These are phyloP conservation scores for Ceriagrion tenellum DNA, from an alignment of 2,888 invertebrate genomes.

Conservation along the genomic window DNA sequence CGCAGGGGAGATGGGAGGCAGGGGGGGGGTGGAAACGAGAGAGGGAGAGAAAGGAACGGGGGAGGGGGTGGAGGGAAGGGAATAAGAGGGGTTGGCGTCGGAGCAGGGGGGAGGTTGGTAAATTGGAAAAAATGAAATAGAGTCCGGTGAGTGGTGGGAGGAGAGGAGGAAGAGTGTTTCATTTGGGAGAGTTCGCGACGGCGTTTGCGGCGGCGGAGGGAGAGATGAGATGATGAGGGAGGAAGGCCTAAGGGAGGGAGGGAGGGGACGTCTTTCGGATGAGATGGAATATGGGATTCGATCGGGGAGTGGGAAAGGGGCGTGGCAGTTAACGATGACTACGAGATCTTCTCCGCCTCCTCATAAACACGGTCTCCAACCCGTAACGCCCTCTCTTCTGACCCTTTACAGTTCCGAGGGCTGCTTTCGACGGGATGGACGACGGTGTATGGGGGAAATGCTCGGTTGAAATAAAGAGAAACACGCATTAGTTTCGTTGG, in stretches of 20 bases:
- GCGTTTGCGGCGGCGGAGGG: background rate
- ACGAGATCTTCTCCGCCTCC: conserved; percentile 53
- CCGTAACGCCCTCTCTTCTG: conserved; percentile 61
- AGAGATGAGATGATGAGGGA: background rate
- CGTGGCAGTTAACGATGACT: conserved; percentile 59
- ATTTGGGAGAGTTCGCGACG: conserved; percentile 37
- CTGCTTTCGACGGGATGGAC: background rate
- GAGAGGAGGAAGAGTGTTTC: conserved; percentile 19
- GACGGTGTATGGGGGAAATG: background rate
- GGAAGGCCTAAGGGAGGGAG: background rate
- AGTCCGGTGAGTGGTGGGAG: conserved; percentile 29
- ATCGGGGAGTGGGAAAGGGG: conserved; percentile 31
- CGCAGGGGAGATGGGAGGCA: background rate
- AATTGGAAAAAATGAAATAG: conserved; percentile 53
- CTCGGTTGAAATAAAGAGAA: too few species aligned
- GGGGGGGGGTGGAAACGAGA: background rate
- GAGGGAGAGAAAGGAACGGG: background rate
- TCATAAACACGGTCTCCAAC: conserved; percentile 57
- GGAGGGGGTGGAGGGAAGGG: background rate
- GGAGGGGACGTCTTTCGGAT: too few species aligned
- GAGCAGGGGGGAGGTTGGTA: background rate
- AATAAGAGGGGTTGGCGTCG: background rate
- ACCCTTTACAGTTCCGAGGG: too few species aligned
- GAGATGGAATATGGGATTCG: conserved; percentile 3
- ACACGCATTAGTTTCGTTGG: too few species aligned